Evolutionary conservation across 2,888 invertebrate genomes (phyloP), one percentile per base, ranked within the genome.

Genomic region (Leptarthrus brevirostris): DNA sequence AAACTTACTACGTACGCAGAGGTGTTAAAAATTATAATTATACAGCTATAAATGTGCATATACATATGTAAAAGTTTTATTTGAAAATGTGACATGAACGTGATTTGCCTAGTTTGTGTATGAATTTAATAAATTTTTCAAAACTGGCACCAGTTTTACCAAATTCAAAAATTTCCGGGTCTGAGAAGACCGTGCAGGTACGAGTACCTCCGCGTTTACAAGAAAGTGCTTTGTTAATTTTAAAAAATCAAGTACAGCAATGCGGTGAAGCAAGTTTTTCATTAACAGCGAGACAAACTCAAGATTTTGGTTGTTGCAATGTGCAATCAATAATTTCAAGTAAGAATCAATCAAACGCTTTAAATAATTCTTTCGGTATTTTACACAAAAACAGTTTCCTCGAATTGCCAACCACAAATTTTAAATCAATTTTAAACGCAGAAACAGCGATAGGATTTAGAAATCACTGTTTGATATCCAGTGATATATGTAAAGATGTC

Each of bases 101-200:
- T 36, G 8, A 12, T 36, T 49, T 49, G 14, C 1, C 5, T 0
- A 47, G 44, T 66, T 12, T 47, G 8, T 1, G 14, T 26, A 6
- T 14, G 40, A 10, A n/a, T 24, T 12, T 47, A 58, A 20, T 5
- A 10, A 72, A 72, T 34, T n/a, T 49, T 16, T 76, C 75, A 79
- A 81, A 82, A 78, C 83, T 83, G 84, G 84, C 85, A 80, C 84
- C 84, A 77, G 83, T 84, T 79, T 76, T 83, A 79, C 84, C 84
- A 54, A 78, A 76, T 72, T 81, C 80, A 78, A 80, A 80, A 76
- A 80, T 82, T 78, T 80, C 82, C 79, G 83, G 81, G 77, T 79
- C 81, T 75, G 81, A 81, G 73, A 79, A 80, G 73, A 76, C 61
- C 64, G n/a, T n/a, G n/a, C n/a, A n/a, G n/a, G n/a, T n/a, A n/a